Conservation (phyloP, 2,888 invertebrate species). For the Incurvaria masculella region DNA sequence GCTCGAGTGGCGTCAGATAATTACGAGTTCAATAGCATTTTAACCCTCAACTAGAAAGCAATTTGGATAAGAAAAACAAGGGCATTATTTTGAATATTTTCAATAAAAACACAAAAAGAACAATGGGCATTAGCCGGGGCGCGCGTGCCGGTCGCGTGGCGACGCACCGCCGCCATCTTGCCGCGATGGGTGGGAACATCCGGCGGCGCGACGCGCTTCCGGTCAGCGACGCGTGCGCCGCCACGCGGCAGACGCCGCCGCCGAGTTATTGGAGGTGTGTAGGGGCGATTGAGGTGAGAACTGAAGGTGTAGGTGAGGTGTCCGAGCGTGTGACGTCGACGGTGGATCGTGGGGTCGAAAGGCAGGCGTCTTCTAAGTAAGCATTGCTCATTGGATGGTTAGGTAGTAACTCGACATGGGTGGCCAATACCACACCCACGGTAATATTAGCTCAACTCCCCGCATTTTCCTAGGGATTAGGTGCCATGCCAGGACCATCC, state of each 20-base stretch:
- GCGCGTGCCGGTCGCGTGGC: slow-evolving; percentile 30
- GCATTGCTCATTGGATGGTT: too few species aligned
- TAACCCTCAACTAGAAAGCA: slow-evolving; percentile 43
- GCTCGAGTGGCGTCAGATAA: slow-evolving; percentile 18
- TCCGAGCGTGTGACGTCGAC: too few species aligned
- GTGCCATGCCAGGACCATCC: too few species aligned
- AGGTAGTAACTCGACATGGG: too few species aligned
- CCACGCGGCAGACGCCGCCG: neutral
- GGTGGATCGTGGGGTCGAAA: too few species aligned
- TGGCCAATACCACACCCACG: too few species aligned
- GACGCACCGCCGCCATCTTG: slow-evolving; percentile 34
- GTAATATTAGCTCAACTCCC: too few species aligned
- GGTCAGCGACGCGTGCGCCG: neutral
- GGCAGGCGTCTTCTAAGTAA: too few species aligned
- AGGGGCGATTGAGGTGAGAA: too few species aligned
- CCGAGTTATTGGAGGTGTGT: neutral
- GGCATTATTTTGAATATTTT: slow-evolving; percentile 46
- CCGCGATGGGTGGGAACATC: slow-evolving; percentile 47
- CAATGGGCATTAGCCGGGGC: slow-evolving; percentile 23
- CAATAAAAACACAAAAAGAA: slow-evolving; percentile 44
- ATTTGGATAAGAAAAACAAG: slow-evolving; percentile 46
- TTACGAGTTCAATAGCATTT: slow-evolving; percentile 49
- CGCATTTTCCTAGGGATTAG: too few species aligned
- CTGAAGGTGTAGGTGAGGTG: too few species aligned
- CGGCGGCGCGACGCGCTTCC: slow-evolving; percentile 22